A percentile compares a stretch with the other conserved stretches of the same genome.
Conservation (phyloP, 2,888 invertebrate species). For the Ophioninae sp. region DNA sequence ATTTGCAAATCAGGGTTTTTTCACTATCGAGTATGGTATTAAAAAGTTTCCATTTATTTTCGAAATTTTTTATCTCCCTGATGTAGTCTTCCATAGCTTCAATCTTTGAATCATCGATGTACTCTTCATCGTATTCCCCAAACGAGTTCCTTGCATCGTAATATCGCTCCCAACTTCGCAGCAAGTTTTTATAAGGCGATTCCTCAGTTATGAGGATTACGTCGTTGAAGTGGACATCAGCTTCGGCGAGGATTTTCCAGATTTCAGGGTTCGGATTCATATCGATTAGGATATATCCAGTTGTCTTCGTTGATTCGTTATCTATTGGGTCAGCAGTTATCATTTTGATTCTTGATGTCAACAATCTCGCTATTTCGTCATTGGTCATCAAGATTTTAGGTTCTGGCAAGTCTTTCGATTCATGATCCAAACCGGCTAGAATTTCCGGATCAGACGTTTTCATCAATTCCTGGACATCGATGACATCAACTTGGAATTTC, state of each 20-base stretch:
- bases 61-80: slow-evolving; percentile 48
- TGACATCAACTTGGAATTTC: slow-evolving; percentile 82
- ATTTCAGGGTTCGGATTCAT: slow-evolving; percentile 82
- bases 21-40: slow-evolving; percentile 68
- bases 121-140: slow-evolving; percentile 29
- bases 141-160: slow-evolving; percentile 19
- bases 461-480: slow-evolving; percentile 78
- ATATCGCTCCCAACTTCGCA: slow-evolving; percentile 68
- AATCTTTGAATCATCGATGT: slow-evolving; percentile 40
- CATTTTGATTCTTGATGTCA: slow-evolving; percentile 78
- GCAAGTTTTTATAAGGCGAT: slow-evolving; percentile 80
- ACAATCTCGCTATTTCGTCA: slow-evolving; percentile 81
- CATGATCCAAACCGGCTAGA: slow-evolving; percentile 78
- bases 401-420: slow-evolving; percentile 82
- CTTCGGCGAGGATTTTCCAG: slow-evolving; percentile 81
- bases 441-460: slow-evolving; percentile 68
- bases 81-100: slow-evolving; percentile 53
- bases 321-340: slow-evolving; percentile 72
- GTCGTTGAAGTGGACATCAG: slow-evolving; percentile 83
- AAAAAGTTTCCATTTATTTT: slow-evolving; percentile 66
- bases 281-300: slow-evolving; percentile 85
- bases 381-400: slow-evolving; percentile 80
- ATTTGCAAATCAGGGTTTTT: slow-evolving; percentile 66
- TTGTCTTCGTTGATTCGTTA: slow-evolving; percentile 71
- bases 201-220: slow-evolving; percentile 83